Conservation (phyloP, 2,797 vertebrate genomes). For the Amniataba percoides region DNA sequence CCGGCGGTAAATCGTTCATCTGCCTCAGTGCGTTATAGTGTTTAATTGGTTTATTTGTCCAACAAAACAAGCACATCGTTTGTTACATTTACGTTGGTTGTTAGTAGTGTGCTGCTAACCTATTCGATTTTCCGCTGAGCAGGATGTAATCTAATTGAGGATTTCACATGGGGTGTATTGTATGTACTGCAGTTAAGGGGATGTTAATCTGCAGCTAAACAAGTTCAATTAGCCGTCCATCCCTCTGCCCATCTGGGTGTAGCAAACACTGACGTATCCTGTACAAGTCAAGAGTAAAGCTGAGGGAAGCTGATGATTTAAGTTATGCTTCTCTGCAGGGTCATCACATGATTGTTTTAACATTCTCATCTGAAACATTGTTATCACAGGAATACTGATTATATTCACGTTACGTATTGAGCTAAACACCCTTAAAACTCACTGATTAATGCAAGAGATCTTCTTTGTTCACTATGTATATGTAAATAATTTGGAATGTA, state of each 20-base stretch:
- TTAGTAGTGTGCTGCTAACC: background rate
- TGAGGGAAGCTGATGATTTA: too few relatives aligned
- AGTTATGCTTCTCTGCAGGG: too few relatives aligned
- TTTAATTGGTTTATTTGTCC: conserved; percentile 46
- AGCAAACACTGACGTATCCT: conserved; percentile 9
- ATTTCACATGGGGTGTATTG: too few relatives aligned
- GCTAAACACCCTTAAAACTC: too few relatives aligned
- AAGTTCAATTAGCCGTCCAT: background rate
- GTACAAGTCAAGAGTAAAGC: background rate
- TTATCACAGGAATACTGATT: background rate
- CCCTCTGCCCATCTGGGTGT: conserved; percentile 11
- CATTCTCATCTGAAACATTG: too few relatives aligned
- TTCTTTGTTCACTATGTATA: too few relatives aligned
- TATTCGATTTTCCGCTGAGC: conserved; percentile 7
- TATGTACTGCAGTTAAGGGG: background rate
- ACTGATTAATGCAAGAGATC: too few relatives aligned
- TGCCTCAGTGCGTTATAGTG: conserved; percentile 20
- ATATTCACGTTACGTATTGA: background rate
- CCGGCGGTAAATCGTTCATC: conserved; percentile 18
- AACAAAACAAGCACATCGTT: conserved; percentile 21
- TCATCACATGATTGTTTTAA: too few relatives aligned
- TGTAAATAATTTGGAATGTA: too few relatives aligned
- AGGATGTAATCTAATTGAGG: background rate
- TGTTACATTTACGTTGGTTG: too few relatives aligned
- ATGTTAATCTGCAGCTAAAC: background rate